Evolutionary conservation across 2,797 vertebrate genomes (phyloP).

Genomic region (Fistularia commersonii): DNA sequence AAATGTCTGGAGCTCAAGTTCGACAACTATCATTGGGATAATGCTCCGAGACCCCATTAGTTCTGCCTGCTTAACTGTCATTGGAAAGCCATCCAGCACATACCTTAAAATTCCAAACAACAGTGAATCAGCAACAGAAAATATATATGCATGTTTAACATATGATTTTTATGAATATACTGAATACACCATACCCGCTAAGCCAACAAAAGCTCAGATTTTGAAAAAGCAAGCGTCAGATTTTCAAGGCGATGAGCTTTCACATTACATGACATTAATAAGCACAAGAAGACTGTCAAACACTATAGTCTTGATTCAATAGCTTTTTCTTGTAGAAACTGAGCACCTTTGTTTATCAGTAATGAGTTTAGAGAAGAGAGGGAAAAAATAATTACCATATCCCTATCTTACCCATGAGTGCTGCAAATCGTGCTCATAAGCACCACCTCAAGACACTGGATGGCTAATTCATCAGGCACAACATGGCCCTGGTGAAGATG

Average conservation of each 20-base stretch:
- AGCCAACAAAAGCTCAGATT: background rate
- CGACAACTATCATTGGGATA: conserved; percentile 84
- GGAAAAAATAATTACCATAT: background rate
- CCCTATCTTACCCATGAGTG: conserved; percentile 76
- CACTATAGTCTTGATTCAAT: no score
- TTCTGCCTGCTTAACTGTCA: conserved; percentile 80
- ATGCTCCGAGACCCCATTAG: conserved; percentile 81
- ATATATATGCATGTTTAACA: background rate
- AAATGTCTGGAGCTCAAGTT: conserved; percentile 81
- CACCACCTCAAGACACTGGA: conserved; percentile 83
- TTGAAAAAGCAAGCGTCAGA: background rate
- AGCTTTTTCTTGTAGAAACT: no score
- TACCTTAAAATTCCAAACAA: conserved; percentile 68
- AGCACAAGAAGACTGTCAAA: background rate
- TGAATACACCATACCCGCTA: background rate
- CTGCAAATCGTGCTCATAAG: conserved; percentile 80
- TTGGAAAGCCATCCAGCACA: conserved; percentile 90
- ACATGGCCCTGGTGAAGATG: conserved; percentile 79
- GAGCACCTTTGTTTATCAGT: background rate
- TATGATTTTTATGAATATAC: background rate
- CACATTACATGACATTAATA: background rate
- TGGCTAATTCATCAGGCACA: conserved; percentile 85
- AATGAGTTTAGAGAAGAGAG: background rate
- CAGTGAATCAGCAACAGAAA: background rate
- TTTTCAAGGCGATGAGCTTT: background rate